Evolutionary conservation across 2,797 vertebrate genomes (phyloP).

Genomic region (Sebastes miniatus): DNA sequence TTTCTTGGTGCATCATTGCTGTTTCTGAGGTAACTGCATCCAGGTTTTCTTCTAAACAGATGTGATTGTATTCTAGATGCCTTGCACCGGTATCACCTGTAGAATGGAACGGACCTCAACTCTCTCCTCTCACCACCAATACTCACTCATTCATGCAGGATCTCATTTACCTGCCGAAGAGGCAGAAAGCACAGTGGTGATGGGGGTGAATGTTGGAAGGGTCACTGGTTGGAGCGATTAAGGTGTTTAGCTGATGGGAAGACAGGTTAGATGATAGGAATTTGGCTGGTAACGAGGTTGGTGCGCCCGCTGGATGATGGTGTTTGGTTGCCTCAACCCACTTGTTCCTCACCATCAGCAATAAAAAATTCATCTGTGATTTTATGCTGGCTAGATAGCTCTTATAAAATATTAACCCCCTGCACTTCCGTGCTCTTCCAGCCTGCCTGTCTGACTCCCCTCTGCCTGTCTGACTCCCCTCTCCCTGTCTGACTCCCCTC

Average conservation of each 20-base stretch:
- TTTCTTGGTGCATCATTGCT: background rate
- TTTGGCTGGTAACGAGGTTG: background rate
- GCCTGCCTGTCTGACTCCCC: background rate
- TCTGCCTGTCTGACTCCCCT: no score
- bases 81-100: background rate
- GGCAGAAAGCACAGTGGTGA: background rate
- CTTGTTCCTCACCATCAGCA: constrained; percentile 30
- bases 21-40: background rate
- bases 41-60: background rate
- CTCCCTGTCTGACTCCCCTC: no score
- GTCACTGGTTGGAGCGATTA: background rate
- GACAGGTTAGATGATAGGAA: background rate
- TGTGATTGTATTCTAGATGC: no score
- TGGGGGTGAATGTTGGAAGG: no score
- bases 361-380: constrained; percentile 71
- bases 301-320: background rate
- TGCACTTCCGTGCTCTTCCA: constrained; percentile 36
- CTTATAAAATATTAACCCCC: constrained; percentile 73
- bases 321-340: constrained; percentile 33
- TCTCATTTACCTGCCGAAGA: background rate
- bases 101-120: background rate
- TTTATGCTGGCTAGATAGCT: constrained; percentile 55
- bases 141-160: background rate
- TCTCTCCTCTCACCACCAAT: background rate
- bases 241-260: background rate